A percentile compares a stretch with the other conserved stretches of the same genome.
Evolutionary conservation across 2,113 vertebrate genomes (phyloP).

Genomic region (Lagenorhynchus albirostris): DNA sequence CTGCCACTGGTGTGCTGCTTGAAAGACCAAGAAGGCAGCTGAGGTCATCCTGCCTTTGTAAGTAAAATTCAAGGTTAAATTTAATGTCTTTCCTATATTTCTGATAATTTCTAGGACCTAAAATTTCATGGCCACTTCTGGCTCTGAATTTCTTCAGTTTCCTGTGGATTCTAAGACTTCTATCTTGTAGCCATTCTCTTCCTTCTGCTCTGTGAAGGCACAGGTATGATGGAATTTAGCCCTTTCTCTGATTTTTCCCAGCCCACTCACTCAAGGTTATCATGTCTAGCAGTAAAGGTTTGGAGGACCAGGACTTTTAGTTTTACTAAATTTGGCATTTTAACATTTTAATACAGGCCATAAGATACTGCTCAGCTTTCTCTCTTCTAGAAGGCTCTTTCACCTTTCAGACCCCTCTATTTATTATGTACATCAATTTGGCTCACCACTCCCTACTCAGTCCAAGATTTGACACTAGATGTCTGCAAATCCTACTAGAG

Average conservation of each 20-base stretch:
- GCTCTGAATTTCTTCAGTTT: background rate
- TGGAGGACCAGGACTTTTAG: background rate
- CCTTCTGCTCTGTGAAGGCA: background rate
- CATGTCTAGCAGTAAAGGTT: background rate
- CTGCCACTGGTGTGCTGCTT: background rate
- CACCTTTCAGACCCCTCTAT: background rate
- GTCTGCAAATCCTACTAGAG: background rate
- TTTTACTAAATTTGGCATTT: background rate
- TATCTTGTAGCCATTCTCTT: background rate
- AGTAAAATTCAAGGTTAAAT: constrained; percentile 8
- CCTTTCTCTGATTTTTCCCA: background rate
- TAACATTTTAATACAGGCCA: background rate
- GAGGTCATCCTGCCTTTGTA: background rate
- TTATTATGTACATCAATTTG: background rate
- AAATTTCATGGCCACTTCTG: background rate
- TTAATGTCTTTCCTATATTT: background rate
- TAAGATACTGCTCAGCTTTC: background rate
- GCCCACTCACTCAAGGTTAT: background rate
- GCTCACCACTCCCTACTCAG: background rate
- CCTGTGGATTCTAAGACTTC: background rate
- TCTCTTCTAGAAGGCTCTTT: background rate
- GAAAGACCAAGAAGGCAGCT: background rate
- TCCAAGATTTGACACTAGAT: background rate
- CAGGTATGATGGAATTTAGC: background rate
- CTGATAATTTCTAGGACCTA: background rate